Evolutionary conservation across 2,113 vertebrate genomes (phyloP), one percentile per base, ranked within the genome.

Genomic region (Gracilinanus agilis): DNA sequence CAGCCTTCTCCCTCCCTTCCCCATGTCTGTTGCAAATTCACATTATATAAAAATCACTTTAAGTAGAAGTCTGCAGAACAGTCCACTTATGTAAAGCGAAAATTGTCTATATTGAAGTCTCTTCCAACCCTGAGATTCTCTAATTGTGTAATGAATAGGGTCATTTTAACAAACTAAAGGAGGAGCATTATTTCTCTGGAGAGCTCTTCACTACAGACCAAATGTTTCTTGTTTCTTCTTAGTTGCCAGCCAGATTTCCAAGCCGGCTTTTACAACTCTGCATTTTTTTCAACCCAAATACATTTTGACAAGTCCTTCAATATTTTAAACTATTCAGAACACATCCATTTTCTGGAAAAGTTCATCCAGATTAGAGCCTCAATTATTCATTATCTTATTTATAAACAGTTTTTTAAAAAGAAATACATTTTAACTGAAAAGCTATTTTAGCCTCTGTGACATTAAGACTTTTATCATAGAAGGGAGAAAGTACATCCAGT

Each of bases 401-500:
- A 75, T n/a, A n/a, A 75, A 34, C 5, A 12, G 53, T 90, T 88
- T 90, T 93, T 95, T 24, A 92, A 24, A 13, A 89, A 49, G 88
- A 89, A 89, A 89, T 89, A 9, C 44, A 53, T 89, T 44, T 89
- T 89, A 89, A 44, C 88, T 13, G 40, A 89, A 89, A 49, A 89
- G 44, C 19, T 53, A 3, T 75, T 34, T 53, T 89, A 49, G 88
- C 61, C 34, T 75, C 9, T 44, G 2, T 93, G 13, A 90, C 54
- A 88, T 94, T 90, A 94, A 95, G 95, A 90, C 91, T 93, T 92
- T 90, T 92, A 0, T 91, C 23, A 53, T 89, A 3, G 93, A 93
- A 95, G 25, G 34, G 58, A 96, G 12, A 44, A 27, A 0, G 75
- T 34, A 24, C 10, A 92, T 25, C 10, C 53, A 40, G n/a, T 40